Evolutionary conservation across 2,888 invertebrate species (phyloP).

Genomic region (Chydorus sphaericus): DNA sequence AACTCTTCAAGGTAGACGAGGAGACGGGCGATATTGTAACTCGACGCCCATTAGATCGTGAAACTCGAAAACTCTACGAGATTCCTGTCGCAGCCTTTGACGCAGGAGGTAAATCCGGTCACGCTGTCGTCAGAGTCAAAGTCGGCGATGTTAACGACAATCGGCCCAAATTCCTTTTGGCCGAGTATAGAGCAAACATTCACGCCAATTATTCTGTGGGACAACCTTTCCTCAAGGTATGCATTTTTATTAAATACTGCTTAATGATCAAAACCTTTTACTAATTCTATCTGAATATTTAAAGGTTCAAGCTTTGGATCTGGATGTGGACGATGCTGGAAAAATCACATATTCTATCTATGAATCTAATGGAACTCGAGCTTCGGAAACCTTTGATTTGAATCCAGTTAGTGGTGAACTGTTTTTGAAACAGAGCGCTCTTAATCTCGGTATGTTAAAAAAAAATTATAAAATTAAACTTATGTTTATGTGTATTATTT

Average conservation of each 20-base stretch:
- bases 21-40: conserved; percentile 44
- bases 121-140: conserved; percentile 58
- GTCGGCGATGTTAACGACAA: conserved; percentile 75
- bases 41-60: conserved; percentile 55
- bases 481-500: background rate
- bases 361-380: conserved; percentile 46
- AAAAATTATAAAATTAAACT: background rate
- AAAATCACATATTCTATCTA: conserved; percentile 61
- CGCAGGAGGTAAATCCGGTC: conserved; percentile 59
- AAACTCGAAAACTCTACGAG: conserved; percentile 49
- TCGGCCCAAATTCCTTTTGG: conserved; percentile 55
- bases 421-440: conserved; percentile 32
- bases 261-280: background rate
- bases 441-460: conserved; percentile 1
- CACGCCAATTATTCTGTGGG: conserved; percentile 42
- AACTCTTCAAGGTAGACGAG: conserved; percentile 30
- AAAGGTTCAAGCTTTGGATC: conserved; percentile 54
- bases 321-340: conserved; percentile 57
- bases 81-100: conserved; percentile 70
- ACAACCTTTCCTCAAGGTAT: conserved; percentile 43
- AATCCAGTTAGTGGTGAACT: conserved; percentile 59
- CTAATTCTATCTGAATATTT: conserved; percentile 15
- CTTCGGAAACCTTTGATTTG: conserved; percentile 54
- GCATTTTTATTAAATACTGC: conserved; percentile 11
- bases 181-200: conserved; percentile 61